Evolutionary conservation across 2,113 vertebrate species (phyloP).

Genomic region (Labeo catla): DNA sequence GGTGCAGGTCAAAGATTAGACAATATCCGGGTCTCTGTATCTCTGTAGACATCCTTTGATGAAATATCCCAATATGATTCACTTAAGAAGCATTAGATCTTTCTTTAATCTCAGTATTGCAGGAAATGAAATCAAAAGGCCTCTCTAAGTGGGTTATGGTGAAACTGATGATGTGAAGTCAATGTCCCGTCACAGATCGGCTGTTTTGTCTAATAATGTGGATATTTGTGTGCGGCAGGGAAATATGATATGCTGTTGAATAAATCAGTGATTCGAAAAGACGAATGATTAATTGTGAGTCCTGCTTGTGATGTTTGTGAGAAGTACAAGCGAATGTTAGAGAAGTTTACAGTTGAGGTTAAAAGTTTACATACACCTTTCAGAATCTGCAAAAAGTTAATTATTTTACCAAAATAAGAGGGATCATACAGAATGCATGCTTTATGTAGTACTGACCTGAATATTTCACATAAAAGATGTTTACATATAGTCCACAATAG

Average conservation of each 20-base stretch:
- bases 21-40: background rate
- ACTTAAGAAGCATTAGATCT: background rate
- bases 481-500: too few species aligned
- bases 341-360: too few species aligned
- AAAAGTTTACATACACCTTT: too few species aligned
- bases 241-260: background rate
- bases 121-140: background rate
- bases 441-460: too few species aligned
- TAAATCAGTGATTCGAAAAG: background rate
- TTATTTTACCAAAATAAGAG: too few species aligned
- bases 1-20: background rate
- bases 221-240: background rate
- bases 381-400: too few species aligned
- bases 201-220: background rate
- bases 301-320: background rate
- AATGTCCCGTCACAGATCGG: background rate
- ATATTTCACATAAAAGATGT: too few species aligned
- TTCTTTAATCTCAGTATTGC: background rate
- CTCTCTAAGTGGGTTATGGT: background rate
- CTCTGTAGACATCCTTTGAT: background rate
- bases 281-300: constrained; percentile 1
- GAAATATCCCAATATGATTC: background rate
- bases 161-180: background rate
- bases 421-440: too few species aligned
- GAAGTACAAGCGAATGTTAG: too few species aligned